Evolutionary conservation across 2,113 vertebrate genomes (phyloP).

Genomic region (Mustela nigripes): DNA sequence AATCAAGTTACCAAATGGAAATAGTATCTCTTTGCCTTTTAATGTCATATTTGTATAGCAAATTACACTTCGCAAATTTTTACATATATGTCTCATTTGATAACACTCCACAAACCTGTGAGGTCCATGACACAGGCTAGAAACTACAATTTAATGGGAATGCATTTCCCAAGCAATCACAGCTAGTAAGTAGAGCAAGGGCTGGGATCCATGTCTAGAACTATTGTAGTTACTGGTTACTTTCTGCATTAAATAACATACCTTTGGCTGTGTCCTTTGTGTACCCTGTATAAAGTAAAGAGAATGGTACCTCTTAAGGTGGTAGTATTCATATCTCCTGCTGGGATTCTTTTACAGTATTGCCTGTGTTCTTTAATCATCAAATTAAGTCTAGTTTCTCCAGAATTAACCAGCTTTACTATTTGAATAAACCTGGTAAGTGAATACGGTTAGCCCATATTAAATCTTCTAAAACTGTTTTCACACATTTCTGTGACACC

Average conservation of each 20-base stretch:
- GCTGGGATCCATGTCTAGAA: neutral
- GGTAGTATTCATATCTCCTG: neutral
- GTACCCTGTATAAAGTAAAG: neutral
- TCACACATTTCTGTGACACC: neutral
- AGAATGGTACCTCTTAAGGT: neutral
- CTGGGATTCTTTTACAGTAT: neutral
- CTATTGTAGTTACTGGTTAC: neutral
- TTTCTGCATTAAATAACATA: neutral
- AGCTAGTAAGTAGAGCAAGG: neutral
- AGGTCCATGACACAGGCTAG: neutral
- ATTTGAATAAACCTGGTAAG: constrained; percentile 37
- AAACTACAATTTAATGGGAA: neutral
- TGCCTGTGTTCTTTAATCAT: constrained; percentile 15
- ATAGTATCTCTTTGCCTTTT: neutral
- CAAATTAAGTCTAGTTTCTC: constrained; percentile 12
- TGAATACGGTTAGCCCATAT: neutral
- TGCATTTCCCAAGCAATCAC: constrained; percentile 1
- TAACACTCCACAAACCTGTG: neutral
- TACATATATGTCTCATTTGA: neutral
- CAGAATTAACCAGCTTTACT: neutral
- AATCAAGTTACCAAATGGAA: constrained; percentile 44
- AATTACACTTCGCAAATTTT: neutral
- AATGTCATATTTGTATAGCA: neutral
- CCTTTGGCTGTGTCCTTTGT: neutral
- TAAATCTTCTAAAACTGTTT: constrained; percentile 46